Conservation (phyloP, 2,797 vertebrate species). For the Nyctibius grandis region DNA sequence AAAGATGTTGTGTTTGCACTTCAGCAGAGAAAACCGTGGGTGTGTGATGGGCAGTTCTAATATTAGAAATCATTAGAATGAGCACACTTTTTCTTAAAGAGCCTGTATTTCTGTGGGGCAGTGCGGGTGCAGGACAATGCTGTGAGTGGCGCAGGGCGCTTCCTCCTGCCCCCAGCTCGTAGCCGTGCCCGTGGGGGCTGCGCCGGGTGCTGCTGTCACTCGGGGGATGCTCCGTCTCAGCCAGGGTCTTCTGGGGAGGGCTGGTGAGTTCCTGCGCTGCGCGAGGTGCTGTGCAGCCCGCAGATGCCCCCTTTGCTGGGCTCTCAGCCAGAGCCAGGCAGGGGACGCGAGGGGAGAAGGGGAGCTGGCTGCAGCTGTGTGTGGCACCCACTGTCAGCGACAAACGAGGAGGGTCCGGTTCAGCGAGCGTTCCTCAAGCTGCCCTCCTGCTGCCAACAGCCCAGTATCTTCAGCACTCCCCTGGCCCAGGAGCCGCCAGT, state of each 20-base stretch:
- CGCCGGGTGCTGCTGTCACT: background rate
- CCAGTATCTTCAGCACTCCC: background rate
- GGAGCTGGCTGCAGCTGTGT: background rate
- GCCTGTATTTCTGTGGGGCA: background rate
- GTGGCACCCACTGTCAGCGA: background rate
- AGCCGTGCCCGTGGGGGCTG: background rate
- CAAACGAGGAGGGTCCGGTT: background rate
- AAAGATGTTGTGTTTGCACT: background rate
- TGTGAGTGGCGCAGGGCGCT: background rate
- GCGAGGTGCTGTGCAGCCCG: background rate
- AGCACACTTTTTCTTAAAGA: background rate
- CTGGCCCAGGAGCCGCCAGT: background rate
- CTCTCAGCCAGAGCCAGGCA: background rate
- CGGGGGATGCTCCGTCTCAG: background rate
- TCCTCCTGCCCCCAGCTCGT: background rate
- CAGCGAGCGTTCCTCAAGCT: background rate
- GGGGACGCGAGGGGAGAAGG: background rate
- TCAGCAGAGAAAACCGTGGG: background rate
- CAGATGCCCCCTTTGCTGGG: accelerated
- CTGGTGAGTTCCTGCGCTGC: background rate
- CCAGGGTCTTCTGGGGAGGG: background rate
- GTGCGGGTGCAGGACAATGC: background rate
- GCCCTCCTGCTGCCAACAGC: background rate
- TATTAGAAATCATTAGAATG: background rate
- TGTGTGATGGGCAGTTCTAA: background rate